These are phyloP conservation scores for Microchrysa polita DNA, from an alignment of 2,888 invertebrate genomes.

Conservation along the genomic window DNA sequence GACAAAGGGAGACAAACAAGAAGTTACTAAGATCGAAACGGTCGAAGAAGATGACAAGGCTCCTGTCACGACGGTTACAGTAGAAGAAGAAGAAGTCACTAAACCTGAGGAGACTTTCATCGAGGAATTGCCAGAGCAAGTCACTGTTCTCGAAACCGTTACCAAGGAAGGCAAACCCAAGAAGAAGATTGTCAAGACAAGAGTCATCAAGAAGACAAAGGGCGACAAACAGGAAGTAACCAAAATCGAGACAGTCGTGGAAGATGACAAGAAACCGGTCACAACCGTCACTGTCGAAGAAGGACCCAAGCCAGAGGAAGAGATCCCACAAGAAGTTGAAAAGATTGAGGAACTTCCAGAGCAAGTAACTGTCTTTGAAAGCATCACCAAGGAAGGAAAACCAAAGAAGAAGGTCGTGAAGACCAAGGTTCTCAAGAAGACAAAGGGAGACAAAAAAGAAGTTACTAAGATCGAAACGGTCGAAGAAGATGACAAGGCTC, in stretches of 20 bases:
- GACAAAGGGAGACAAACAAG: constrained; percentile 61
- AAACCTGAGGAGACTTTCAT: constrained; percentile 48
- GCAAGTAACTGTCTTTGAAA: constrained; percentile 53
- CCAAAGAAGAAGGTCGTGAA: constrained; percentile 57
- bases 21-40: constrained; percentile 62
- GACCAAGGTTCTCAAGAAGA: constrained; percentile 59
- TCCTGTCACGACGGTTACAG: constrained; percentile 61
- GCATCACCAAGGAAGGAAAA: constrained; percentile 52
- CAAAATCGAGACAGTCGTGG: constrained; percentile 51
- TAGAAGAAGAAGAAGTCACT: constrained; percentile 54
- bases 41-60: constrained; percentile 64
- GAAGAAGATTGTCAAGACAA: constrained; percentile 56
- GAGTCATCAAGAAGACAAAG: constrained; percentile 58
- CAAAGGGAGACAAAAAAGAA: constrained; percentile 60
- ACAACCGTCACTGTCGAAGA: constrained; percentile 59
- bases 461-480: constrained; percentile 62
- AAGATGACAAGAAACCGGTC: constrained; percentile 53
- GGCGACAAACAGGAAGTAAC: constrained; percentile 55
- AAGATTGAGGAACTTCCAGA: constrained; percentile 55
- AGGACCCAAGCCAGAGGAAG: constrained; percentile 50
- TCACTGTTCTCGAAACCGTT: constrained; percentile 60
- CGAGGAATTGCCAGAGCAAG: constrained; percentile 51
- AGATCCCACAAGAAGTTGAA: constrained; percentile 54
- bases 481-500: constrained; percentile 60
- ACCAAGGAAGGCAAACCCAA: constrained; percentile 53